Base-by-base conservation (phyloP, 2,888 invertebrate genomes). In the Lacanobia wlatinum region DNA sequence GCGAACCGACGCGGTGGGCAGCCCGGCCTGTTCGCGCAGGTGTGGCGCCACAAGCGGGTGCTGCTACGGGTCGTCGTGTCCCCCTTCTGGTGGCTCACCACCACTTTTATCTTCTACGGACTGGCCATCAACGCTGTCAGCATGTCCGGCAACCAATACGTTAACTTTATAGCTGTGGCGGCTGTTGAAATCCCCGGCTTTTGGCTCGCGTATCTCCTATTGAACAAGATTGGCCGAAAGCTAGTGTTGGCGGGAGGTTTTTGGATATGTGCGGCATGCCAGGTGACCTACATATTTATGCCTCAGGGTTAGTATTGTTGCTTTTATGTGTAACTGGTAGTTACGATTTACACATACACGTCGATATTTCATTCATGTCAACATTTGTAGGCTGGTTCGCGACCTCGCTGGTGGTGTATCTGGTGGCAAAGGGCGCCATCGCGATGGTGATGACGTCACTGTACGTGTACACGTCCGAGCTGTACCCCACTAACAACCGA, bases 181-280 rank as follows among this genome's bases (percentile, higher is more conserved):
- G 89, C 96, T n/a, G 96, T 97, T 9, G 98, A 98, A 89, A 97
- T 98, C 65, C 98, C 98, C 0, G 97, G 97, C 0, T 97, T 97
- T 87, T 92, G 97, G 83, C 83, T 96, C 38, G 97, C 97, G 0
- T 96, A 96, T 65, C 87, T 96, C 16, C 88, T 97, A 12, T 94
- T 97, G 87, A 96, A 97, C 79, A 94, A 92, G 70, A 90, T 97
- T 23, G 97, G 97, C 1, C 92, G 97, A 73, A 96, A 97, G 77
- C 94, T 95, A 40, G 97, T 97, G 0, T 90, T 97, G 2, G 96
- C 95, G 56, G 92, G 91, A 1, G 96, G 96, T 0, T 97, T 97
- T 90, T 86, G 97, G 62, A 53, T 97, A 2, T 97, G 97, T 77
- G 97, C 96, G 6, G 86, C 91, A 2, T 96, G 97, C 65, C 97